Evolutionary conservation across 2,797 vertebrate species (phyloP).

Genomic region (Scolopax bukidnonensis): DNA sequence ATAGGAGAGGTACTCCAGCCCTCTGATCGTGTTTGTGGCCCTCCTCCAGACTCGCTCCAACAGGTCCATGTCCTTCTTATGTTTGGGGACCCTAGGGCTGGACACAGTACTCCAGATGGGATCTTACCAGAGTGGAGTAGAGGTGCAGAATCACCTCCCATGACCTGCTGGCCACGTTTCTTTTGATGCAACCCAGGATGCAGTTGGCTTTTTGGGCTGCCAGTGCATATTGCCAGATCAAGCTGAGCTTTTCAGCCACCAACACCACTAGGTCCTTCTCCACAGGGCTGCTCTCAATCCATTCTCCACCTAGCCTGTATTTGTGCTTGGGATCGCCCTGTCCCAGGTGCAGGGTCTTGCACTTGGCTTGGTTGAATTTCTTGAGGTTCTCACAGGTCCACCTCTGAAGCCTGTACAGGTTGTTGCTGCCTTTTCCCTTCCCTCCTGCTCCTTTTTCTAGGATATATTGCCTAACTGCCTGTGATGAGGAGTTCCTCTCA

Average conservation of each 20-base stretch:
- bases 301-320: background rate
- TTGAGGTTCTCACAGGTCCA: background rate
- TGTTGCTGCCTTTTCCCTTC: too few species aligned
- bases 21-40: background rate
- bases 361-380: background rate
- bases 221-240: background rate
- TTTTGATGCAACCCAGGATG: background rate
- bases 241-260: background rate
- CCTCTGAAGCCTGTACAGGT: background rate
- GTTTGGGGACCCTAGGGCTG: background rate
- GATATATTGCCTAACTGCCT: background rate
- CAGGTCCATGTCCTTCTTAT: background rate
- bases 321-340: background rate
- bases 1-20: background rate
- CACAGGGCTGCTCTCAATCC: background rate
- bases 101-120: background rate
- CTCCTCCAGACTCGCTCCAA: background rate
- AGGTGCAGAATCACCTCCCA: background rate
- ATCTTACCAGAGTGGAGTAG: background rate
- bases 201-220: background rate
- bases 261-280: background rate
- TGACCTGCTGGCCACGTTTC: background rate
- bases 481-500: background rate
- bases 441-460: background rate
- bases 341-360: background rate